phyloP scores from a whole-genome alignment of 2,113 vertebrate species.

The Phalacrocorax aristotelis region DNA sequence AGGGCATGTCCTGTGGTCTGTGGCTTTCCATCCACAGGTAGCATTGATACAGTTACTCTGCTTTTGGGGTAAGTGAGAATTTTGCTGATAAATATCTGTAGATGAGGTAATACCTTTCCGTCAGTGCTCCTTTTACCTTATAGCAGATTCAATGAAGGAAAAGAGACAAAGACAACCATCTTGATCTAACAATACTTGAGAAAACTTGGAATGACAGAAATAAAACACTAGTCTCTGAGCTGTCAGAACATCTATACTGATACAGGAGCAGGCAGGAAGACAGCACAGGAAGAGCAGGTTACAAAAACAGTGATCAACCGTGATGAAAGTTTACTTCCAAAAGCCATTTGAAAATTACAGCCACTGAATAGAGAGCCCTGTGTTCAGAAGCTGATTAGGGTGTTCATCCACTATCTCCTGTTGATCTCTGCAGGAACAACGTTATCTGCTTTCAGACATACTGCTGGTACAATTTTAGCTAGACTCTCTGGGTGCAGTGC shows the following conservation, averaged over 20 bases:
- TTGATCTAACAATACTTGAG: neutral
- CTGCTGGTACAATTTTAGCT: neutral
- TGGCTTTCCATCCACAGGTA: neutral
- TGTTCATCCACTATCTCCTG: neutral
- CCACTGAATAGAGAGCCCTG: neutral
- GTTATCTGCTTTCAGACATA: neutral
- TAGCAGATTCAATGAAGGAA: neutral
- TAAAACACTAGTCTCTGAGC: neutral
- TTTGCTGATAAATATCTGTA: neutral
- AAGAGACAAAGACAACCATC: neutral
- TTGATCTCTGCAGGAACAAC: neutral
- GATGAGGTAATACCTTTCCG: neutral
- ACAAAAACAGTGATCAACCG: neutral
- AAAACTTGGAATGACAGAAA: neutral
- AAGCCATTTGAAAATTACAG: neutral
- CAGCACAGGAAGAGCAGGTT: neutral
- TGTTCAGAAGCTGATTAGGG: neutral
- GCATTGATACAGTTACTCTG: neutral
- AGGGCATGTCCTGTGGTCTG: neutral
- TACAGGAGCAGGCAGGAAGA: neutral
- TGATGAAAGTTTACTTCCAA: neutral
- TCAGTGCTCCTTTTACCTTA: neutral
- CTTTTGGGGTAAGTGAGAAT: neutral
- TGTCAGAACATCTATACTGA: neutral
- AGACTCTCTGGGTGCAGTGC: neutral